Evolutionary conservation across 1,140 invertebrate genomes (phyloP), one percentile per base, ranked within the genome.

Genomic region (Leptoteleia sp.): DNA sequence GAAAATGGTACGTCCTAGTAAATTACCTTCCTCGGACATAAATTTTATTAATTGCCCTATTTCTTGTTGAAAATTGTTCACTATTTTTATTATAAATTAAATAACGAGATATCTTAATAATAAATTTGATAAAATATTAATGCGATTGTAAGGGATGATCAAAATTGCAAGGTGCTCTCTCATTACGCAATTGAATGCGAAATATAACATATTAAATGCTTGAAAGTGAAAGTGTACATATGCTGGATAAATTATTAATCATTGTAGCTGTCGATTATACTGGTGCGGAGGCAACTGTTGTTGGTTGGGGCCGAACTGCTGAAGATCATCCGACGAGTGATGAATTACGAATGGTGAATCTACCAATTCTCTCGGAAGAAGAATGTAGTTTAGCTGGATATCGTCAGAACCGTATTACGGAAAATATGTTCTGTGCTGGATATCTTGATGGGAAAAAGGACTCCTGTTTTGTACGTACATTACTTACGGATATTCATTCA

Each of bases 401-500:
- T 75, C 87, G 90, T 6, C 81, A 88, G 45, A 82, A 88, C 22
- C 89, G 91, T 33, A 90, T 95, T 17, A 94, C 93, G 0, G 91
- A 92, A 11, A 93, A 94, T 65, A 95, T 95, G 93, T 91, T 96
- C 72, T 96, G 95, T 82, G 94, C 94, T 8, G 93, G 94, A 9
- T 93, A 91, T 82, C 89, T 92, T 11, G 91, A 93, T 27, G 94
- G 94, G 0, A 90, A 92, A 57, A 86, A 90, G 7, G 95, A 96
- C 83, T 92, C 95, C 9, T 96, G 95, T 81, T 93, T 93, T 75
- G 93, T 93, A 88, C 89, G 81, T 84, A 62, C 3, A 25, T 25
- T 25, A 6, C 3, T 25, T 25, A 25, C 3, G 6, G 22, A 25
- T 25, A 25, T 25, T 25, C 22, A 25, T 25, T 25, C 22, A 25